Evolutionary conservation across 2,113 vertebrate species (phyloP), one percentile per base, ranked within the genome.

Genomic region (Phrynosoma blainvillii): DNA sequence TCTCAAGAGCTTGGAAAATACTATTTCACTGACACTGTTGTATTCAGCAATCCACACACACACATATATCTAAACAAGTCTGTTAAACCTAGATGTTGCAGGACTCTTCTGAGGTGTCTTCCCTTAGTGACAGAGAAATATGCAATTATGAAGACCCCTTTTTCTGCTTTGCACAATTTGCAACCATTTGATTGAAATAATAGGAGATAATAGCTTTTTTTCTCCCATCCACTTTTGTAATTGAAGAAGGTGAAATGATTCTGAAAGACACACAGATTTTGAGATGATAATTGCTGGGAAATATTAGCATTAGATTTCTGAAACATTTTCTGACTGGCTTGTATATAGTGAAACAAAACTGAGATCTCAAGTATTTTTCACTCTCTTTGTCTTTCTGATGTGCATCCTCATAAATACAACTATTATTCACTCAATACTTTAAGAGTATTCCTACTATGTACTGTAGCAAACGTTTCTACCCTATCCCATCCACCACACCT

Each of bases 231-330:
- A 14, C 23, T 77, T 87, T 83, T 83, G 73, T 74, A 59, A 77
- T 79, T 47, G 21, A 68, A 18, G 59, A 83, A 88, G 62, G 40
- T 65, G 36, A 83, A 36, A 79, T 12, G 59, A 36, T 86, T 86
- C 32, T 79, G 40, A 86, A 77, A 86, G 36, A 65, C 54, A 56
- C 30, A 54, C 52, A 40, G 56, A 81, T 87, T 87, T 80, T 87
- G 14, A 81, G 54, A 74, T 65, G 62, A 52, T 78, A 56, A 84
- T 76, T 70, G 42, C 40, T 54, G 16, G 62, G 16, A 84, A 84
- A 73, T 54, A 42, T 70, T 66, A 54, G 42, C 13, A 59, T 27
- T 59, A 71, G 65, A 68, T 73, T 84, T 77, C 65, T 5, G 11
- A 79, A 30, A 13, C 68, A 4, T 25, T 74, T 81, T 40, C 79